Percentiles rank a stretch among this genome's conserved stretches.
Conservation (phyloP, 2,113 vertebrate genomes). For the Oncorhynchus keta region DNA sequence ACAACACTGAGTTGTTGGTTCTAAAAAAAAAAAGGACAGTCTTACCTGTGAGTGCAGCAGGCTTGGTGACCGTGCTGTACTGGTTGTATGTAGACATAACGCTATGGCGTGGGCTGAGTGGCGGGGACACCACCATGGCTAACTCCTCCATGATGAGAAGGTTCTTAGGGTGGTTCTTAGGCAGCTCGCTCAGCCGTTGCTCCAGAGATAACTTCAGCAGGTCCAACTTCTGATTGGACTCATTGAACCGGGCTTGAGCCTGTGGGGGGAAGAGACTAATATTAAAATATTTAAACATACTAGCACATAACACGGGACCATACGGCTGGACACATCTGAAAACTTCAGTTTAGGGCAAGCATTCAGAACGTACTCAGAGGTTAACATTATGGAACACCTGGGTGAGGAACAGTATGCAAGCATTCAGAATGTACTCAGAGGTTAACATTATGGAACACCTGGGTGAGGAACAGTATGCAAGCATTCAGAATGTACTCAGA, state of each 20-base stretch:
- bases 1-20: neutral
- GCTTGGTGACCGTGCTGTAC: constrained; percentile 87
- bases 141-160: constrained; percentile 86
- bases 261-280: neutral
- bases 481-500: too few relatives aligned
- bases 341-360: too few relatives aligned
- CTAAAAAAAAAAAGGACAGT: neutral
- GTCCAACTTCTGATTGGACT: constrained; percentile 89
- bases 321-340: too few relatives aligned
- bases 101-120: constrained; percentile 84
- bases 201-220: constrained; percentile 88
- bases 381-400: too few relatives aligned
- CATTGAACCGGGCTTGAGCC: constrained; percentile 87
- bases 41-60: constrained; percentile 86
- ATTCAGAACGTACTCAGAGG: too few relatives aligned
- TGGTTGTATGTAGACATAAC: constrained; percentile 84
- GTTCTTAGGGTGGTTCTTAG: constrained; percentile 86
- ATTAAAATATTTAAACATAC: neutral
- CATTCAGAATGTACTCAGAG: too few relatives aligned
- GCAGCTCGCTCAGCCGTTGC: constrained; percentile 85
- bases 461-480: too few relatives aligned
- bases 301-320: neutral
- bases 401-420: neutral
- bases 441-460: too few relatives aligned
- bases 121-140: constrained; percentile 79